Evolutionary conservation across 2,888 invertebrate genomes (phyloP), one percentile per base, ranked within the genome.

Genomic region (Rhagonycha fulva): DNA sequence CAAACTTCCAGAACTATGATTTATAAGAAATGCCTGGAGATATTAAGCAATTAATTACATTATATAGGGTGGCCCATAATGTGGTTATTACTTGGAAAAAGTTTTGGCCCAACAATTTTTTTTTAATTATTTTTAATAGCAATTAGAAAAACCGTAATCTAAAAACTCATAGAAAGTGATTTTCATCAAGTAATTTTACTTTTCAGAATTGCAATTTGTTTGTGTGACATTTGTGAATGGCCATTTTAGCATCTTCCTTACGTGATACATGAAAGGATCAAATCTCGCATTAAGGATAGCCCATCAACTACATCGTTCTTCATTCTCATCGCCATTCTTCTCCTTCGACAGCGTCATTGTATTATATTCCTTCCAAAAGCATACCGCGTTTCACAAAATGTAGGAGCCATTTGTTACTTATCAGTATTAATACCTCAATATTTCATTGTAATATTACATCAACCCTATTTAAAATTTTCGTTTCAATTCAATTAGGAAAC

Each of bases 401-500:
- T 75, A 76, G 77, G 71, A 71, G 73, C 77, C 77, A 79, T 84
- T 85, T 83, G 83, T 84, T 84, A 84, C 83, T 84, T 84, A 84
- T 83, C 83, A 80, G 81, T 82, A 85, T 84, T 83, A 82, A 83
- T 81, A 84, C 83, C 83, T 83, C 82, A 80, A 83, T 84, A 84
- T 82, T 80, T 80, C 78, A 74, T 32, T 62, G 77, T 47, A 78
- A 78, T 76, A 76, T 73, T 76, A 76, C 76, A 76, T 76, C 47
- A 47, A 47, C 47, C 47, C 47, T 47, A 47, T 47, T 47, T 47
- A 47, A 47, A 47, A 47, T 47, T 47, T 47, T 47, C 47, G 9
- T 47, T 47, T 47, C 47, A 47, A 47, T 47, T 47, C 47, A 47
- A 47, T 47, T 47, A 47, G 47, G 47, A 47, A 47, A 47, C 12